Evolutionary conservation across 2,888 invertebrate genomes (phyloP).

Genomic region (Schrankia costaestrigalis): DNA sequence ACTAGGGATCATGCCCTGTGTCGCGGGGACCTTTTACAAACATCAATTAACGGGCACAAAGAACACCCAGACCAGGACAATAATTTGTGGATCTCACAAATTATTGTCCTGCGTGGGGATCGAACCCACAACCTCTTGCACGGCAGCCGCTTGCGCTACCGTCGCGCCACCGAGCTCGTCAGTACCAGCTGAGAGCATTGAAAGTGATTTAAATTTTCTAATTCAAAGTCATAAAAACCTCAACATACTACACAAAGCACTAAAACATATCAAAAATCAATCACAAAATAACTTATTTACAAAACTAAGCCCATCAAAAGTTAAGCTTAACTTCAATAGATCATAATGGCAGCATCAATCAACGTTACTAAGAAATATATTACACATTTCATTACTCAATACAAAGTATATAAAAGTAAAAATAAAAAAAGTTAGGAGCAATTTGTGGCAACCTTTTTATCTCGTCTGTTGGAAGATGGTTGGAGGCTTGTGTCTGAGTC

Average conservation of each 20-base stretch:
- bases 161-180: too few species aligned
- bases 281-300: constrained; percentile 19
- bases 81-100: too few species aligned
- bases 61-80: too few species aligned
- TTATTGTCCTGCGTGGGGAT: too few species aligned
- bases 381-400: constrained; percentile 58
- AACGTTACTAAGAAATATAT: constrained; percentile 43
- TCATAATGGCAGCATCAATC: constrained; percentile 36
- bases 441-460: constrained; percentile 49
- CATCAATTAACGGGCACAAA: too few species aligned
- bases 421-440: constrained; percentile 34
- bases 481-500: constrained; percentile 54
- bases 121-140: too few species aligned
- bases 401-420: constrained; percentile 36
- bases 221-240: neutral
- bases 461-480: constrained; percentile 65
- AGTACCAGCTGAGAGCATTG: too few species aligned
- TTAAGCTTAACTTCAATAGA: constrained; percentile 31
- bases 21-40: too few species aligned
- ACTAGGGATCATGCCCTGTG: too few species aligned
- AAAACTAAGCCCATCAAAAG: constrained; percentile 33
- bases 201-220: too few species aligned
- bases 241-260: constrained; percentile 1
- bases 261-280: constrained; percentile 14
- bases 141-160: too few species aligned